Percentiles rank a stretch among this genome's conserved stretches.
Conservation (phyloP, 2,113 vertebrate genomes). For the Neodontobutis hainanensis region DNA sequence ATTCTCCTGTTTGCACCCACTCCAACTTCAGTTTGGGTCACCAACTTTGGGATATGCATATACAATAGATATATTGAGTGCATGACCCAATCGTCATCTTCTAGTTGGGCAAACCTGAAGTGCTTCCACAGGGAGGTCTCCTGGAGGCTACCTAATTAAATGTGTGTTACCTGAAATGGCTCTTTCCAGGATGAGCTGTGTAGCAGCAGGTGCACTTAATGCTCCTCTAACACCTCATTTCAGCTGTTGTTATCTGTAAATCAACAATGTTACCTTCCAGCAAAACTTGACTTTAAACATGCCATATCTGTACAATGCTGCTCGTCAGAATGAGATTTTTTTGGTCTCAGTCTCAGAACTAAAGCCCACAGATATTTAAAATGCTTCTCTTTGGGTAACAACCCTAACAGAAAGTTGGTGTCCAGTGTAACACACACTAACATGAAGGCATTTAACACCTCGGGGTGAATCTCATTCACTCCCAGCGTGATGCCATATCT, state of each 20-base stretch:
- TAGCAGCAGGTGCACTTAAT: slow-evolving; percentile 25
- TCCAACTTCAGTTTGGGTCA: background rate
- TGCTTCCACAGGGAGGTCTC: slow-evolving; percentile 16
- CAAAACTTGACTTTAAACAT: slow-evolving; percentile 36
- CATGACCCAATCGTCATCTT: slow-evolving; percentile 25
- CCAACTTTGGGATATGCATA: background rate
- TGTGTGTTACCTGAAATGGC: slow-evolving; percentile 22
- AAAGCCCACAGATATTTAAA: slow-evolving; percentile 25
- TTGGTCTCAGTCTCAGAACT: slow-evolving; percentile 32
- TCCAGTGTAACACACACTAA: slow-evolving; percentile 27
- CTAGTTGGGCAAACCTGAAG: slow-evolving; percentile 10
- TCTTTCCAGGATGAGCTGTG: slow-evolving; percentile 19
- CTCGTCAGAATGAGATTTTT: slow-evolving; percentile 39
- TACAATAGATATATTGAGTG: slow-evolving; percentile 8
- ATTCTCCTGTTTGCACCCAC: slow-evolving; percentile 13
- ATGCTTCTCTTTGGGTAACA: slow-evolving; percentile 12
- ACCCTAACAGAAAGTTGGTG: slow-evolving; percentile 9
- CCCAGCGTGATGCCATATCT: slow-evolving; percentile 13
- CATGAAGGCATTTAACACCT: slow-evolving; percentile 5
- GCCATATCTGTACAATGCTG: slow-evolving; percentile 38
- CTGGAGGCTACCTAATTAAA: slow-evolving; percentile 47
- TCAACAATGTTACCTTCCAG: slow-evolving; percentile 42
- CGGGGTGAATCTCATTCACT: slow-evolving; percentile 5
- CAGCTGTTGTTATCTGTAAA: slow-evolving; percentile 47
- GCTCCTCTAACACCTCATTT: slow-evolving; percentile 30